Evolutionary conservation across 1,140 invertebrate species (phyloP).

Genomic region (Phymastichus coffea): DNA sequence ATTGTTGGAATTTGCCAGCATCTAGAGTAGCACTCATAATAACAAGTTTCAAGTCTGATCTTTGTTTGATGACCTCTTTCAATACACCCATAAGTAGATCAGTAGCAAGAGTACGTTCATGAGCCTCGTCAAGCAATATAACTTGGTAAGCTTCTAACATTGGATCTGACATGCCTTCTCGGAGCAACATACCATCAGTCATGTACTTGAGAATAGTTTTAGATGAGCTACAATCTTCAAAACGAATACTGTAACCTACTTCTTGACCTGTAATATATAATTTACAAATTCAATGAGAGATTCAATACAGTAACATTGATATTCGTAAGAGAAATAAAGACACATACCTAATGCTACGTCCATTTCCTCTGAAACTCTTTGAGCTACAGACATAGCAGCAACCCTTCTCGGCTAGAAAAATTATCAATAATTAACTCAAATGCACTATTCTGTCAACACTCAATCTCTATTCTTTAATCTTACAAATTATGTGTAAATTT

Average conservation of each 20-base stretch:
- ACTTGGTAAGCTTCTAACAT: conserved; percentile 95
- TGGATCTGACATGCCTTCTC: conserved; percentile 99
- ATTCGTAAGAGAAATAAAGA: conserved; percentile 2
- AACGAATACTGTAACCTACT: conserved; percentile 99
- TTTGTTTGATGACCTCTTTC: conserved; percentile 95
- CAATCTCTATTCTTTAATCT: not conserved
- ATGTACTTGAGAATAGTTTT: conserved; percentile 94
- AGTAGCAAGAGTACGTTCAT: conserved; percentile 97
- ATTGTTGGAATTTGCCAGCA: conserved; percentile 98
- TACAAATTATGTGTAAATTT: not conserved
- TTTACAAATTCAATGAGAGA: not conserved
- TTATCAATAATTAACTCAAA: not conserved
- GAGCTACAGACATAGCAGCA: conserved; percentile 98
- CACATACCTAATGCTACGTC: conserved; percentile 78
- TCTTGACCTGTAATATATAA: conserved; percentile 68
- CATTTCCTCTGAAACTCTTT: conserved; percentile 98
- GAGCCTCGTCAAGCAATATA: conserved; percentile 97
- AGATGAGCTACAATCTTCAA: conserved; percentile 97
- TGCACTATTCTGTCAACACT: too few species aligned
- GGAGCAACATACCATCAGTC: conserved; percentile 99
- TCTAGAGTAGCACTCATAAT: conserved; percentile 99
- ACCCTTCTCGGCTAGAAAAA: conserved; percentile 70
- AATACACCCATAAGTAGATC: conserved; percentile 99
- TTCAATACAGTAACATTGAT: not conserved
- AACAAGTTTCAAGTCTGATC: conserved; percentile 93